These are phyloP conservation scores for Meles meles DNA, from an alignment of 2,113 vertebrate genomes.

Conservation along the genomic window DNA sequence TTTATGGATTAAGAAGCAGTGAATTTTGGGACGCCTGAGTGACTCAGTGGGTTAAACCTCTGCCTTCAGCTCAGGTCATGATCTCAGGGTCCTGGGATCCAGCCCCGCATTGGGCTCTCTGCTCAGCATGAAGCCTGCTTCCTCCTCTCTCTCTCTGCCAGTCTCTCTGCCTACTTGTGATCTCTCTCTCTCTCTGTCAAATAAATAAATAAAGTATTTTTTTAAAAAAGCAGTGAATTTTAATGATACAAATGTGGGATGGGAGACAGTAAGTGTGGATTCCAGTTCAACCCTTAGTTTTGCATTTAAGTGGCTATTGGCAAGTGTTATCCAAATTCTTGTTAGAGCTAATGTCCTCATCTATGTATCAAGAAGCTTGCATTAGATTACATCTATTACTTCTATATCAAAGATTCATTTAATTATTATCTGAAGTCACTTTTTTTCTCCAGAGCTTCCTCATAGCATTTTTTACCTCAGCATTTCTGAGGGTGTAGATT, in stretches of 20 bases:
- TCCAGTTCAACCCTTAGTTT: neutral
- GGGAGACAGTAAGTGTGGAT: neutral
- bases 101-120: too few species aligned
- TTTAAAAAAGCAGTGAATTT: neutral
- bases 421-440: neutral
- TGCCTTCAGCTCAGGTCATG: too few species aligned
- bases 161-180: too few species aligned
- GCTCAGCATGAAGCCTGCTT: too few species aligned
- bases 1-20: neutral
- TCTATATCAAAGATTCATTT: neutral
- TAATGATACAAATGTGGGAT: neutral
- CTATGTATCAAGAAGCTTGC: neutral
- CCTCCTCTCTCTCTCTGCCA: too few species aligned
- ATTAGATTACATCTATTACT: neutral
- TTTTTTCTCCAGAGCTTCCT: slow-evolving; percentile 37
- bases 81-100: too few species aligned
- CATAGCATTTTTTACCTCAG: slow-evolving; percentile 50
- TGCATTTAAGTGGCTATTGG: neutral
- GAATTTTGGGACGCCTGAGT: too few species aligned
- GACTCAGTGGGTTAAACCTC: too few species aligned
- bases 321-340: neutral
- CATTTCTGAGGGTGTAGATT: slow-evolving; percentile 64
- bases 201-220: too few species aligned
- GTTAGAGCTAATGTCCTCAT: neutral
- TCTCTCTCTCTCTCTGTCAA: too few species aligned